These are phyloP conservation scores for Apocrypta bakeri DNA, from an alignment of 1,140 invertebrate species.

Conservation along the genomic window DNA sequence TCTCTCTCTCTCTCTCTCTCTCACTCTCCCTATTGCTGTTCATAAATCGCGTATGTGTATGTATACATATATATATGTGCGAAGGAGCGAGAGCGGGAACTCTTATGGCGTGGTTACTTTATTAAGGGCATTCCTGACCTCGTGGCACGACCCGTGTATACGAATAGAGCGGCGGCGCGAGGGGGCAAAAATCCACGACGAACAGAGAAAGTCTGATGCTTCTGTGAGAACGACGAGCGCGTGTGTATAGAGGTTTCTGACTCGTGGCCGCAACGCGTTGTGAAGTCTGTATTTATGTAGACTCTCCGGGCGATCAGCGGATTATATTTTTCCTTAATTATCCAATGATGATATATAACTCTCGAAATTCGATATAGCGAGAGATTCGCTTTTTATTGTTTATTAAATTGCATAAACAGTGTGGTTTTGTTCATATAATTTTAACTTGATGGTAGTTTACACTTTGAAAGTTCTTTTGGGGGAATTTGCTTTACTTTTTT, in stretches of 20 bases:
- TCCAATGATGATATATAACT: too few relatives aligned
- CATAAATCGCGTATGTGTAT: constrained; percentile 42
- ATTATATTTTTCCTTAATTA: background rate
- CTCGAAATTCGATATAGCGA: too few relatives aligned
- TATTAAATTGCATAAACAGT: too few relatives aligned
- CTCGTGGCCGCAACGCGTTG: background rate
- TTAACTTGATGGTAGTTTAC: too few relatives aligned
- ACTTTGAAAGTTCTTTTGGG: too few relatives aligned
- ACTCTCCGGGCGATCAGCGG: background rate
- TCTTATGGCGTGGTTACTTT: constrained; percentile 53
- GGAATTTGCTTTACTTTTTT: too few relatives aligned
- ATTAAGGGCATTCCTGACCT: constrained; percentile 63
- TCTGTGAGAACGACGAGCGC: constrained; percentile 52
- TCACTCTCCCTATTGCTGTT: too few relatives aligned
- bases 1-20: background rate
- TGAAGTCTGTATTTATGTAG: background rate
- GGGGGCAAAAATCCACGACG: constrained; percentile 51
- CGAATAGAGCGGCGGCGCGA: constrained; percentile 1
- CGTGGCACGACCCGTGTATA: constrained; percentile 53
- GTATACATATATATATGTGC: background rate
- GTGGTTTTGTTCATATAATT: too few relatives aligned
- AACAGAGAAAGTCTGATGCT: constrained; percentile 61
- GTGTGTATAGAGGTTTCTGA: background rate
- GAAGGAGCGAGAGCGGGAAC: constrained; percentile 15
- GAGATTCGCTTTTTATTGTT: too few relatives aligned